Percentiles rank a stretch among this genome's conserved stretches.
These are phyloP conservation scores for Hiodon tergisus DNA, from an alignment of 2,113 vertebrate species.

Conservation along the genomic window DNA sequence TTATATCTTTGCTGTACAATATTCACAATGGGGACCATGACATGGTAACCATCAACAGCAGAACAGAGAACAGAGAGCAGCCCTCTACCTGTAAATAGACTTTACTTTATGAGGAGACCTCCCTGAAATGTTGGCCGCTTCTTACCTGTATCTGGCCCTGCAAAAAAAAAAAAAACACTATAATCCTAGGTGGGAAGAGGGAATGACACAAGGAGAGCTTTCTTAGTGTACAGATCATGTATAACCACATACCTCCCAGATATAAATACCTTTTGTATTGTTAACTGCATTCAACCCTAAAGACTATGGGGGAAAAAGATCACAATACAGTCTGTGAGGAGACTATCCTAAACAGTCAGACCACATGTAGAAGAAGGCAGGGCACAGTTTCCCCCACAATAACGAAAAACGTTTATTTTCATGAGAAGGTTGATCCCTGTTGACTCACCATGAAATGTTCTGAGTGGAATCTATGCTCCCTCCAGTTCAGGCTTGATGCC, in stretches of 20 bases:
- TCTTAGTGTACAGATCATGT: constrained; percentile 36
- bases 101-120: constrained; percentile 51
- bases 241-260: constrained; percentile 34
- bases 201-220: constrained; percentile 41
- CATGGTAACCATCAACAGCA: constrained; percentile 36
- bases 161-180: constrained; percentile 30
- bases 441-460: constrained; percentile 36
- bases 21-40: constrained; percentile 40
- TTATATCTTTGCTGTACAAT: constrained; percentile 23
- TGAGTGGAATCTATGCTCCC: constrained; percentile 32
- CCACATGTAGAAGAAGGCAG: constrained; percentile 47
- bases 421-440: constrained; percentile 32
- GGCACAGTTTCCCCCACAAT: constrained; percentile 28
- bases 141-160: constrained; percentile 45
- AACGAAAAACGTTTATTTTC: constrained; percentile 43
- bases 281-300: constrained; percentile 30
- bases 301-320: constrained; percentile 30
- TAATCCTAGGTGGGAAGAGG: constrained; percentile 27
- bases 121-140: constrained; percentile 44
- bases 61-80: constrained; percentile 41
- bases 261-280: constrained; percentile 40
- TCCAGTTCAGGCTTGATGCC: constrained; percentile 32
- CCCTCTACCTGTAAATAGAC: constrained; percentile 31
- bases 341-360: constrained; percentile 42
- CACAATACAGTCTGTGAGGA: constrained; percentile 27